Evolutionary conservation across 2,888 invertebrate species (phyloP).

Genomic region (Papilio protenor): DNA sequence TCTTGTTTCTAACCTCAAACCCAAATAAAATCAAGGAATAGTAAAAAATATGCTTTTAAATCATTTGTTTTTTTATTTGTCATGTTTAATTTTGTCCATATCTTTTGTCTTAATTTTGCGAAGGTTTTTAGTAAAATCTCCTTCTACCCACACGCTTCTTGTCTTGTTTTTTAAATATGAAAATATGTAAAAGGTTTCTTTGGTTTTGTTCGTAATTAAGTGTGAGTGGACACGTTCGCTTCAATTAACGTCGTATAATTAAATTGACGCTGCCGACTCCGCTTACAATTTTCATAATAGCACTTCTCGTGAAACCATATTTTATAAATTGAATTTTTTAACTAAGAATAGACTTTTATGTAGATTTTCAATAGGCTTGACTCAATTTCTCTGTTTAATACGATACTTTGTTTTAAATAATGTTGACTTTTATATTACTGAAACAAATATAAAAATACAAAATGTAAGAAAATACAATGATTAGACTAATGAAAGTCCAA

Average conservation of each 20-base stretch:
- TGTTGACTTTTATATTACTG: too few relatives aligned
- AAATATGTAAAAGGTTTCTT: not conserved
- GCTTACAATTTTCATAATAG: conserved; percentile 7
- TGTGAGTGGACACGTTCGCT: conserved; percentile 11
- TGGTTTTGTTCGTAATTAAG: not conserved
- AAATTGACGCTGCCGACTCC: not conserved
- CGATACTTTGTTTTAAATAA: not conserved
- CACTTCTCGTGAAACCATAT: not conserved
- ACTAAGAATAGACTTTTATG: not conserved
- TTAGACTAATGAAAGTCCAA: too few relatives aligned
- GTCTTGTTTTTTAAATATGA: not conserved
- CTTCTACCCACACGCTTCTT: not conserved
- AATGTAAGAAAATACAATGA: not conserved
- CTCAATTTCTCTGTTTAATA: not conserved
- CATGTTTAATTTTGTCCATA: too few relatives aligned
- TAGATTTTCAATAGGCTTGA: not conserved
- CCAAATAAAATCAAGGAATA: too few relatives aligned
- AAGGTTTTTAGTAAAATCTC: not conserved
- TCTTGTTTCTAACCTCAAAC: too few relatives aligned
- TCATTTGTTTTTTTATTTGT: too few relatives aligned
- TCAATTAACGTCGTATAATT: not conserved
- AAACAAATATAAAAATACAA: not conserved
- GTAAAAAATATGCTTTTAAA: too few relatives aligned
- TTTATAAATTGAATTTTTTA: not conserved
- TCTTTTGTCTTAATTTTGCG: not conserved